Evolutionary conservation across 2,113 vertebrate genomes (phyloP).

Genomic region (Condylura cristata): DNA sequence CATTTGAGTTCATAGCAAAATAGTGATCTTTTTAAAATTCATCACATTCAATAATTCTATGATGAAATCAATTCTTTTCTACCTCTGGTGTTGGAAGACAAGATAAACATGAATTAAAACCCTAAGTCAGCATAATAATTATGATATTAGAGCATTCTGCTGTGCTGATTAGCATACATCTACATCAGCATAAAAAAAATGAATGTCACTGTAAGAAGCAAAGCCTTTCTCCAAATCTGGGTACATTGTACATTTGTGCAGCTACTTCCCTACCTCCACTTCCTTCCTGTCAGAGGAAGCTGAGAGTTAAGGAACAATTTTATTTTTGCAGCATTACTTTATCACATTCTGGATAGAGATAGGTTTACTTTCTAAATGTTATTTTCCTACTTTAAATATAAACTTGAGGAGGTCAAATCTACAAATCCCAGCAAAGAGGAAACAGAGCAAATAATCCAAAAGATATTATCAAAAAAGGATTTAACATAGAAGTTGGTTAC

Average conservation of each 20-base stretch:
- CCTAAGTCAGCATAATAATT: constrained; percentile 28
- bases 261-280: no score
- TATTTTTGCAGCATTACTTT: background rate
- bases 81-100: background rate
- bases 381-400: background rate
- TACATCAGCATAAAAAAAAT: constrained; percentile 30
- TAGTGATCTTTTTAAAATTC: constrained; percentile 45
- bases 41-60: background rate
- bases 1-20: constrained; percentile 21
- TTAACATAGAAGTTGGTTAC: background rate
- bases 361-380: background rate
- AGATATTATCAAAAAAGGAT: background rate
- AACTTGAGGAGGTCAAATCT: background rate
- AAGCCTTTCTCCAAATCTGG: constrained; percentile 26
- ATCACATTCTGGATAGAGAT: background rate
- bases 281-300: background rate
- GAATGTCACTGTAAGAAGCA: background rate
- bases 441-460: background rate
- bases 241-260: background rate
- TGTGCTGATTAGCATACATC: constrained; percentile 30
- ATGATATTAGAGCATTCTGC: constrained; percentile 32
- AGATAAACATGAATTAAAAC: constrained; percentile 21
- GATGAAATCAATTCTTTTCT: constrained; percentile 11
- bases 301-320: background rate
- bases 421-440: background rate